Conservation (phyloP, 2,113 vertebrate species). For the Apteryx mantelli region DNA sequence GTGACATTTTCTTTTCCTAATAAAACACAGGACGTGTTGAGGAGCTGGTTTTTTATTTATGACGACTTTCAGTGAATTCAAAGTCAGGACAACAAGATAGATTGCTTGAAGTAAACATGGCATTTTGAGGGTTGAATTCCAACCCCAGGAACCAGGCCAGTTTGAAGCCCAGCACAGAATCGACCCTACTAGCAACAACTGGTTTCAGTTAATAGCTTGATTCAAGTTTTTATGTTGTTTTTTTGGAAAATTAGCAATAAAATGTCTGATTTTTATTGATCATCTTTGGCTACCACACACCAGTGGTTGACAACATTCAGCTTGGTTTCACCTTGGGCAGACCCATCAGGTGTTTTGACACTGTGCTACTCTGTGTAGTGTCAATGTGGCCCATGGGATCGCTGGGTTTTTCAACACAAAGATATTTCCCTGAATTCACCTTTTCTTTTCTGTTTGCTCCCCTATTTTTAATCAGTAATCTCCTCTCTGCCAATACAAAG, state of each 20-base stretch:
- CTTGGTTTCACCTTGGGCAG: background rate
- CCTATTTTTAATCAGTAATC: background rate
- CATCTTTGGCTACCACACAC: background rate
- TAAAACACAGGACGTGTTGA: background rate
- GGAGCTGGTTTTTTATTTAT: background rate
- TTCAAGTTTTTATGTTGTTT: background rate
- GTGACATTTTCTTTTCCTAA: constrained; percentile 16
- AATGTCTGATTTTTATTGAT: background rate
- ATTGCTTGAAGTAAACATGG: background rate
- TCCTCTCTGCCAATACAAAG: background rate
- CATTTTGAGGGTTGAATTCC: background rate
- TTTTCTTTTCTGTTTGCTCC: background rate
- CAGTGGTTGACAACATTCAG: rapidly evolving
- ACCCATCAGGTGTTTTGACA: background rate
- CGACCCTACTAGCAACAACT: background rate
- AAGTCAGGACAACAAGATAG: background rate
- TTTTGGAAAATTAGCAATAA: background rate
- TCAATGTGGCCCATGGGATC: rapidly evolving
- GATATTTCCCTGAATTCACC: background rate
- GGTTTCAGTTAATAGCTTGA: background rate
- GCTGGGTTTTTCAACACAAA: background rate
- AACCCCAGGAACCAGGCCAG: background rate
- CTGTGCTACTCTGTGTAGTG: background rate
- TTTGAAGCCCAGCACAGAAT: background rate
- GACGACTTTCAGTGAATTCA: background rate